Evolutionary conservation across 2,797 vertebrate species (phyloP), one percentile per base, ranked within the genome.

Genomic region (Alosa sapidissima): DNA sequence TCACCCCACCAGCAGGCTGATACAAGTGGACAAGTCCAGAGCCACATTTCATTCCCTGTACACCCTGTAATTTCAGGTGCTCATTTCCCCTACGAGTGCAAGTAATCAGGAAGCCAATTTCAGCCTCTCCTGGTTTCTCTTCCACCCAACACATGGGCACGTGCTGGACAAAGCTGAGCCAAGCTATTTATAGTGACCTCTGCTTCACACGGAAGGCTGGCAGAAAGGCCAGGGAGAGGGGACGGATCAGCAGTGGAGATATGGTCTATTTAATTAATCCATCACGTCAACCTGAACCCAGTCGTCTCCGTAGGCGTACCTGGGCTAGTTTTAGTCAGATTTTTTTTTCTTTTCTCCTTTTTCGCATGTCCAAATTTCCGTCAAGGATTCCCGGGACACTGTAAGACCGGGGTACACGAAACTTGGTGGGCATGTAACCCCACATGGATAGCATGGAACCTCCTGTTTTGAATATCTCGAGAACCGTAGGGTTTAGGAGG

Each of bases 221-320:
- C 16, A 11, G 10, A 47, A 21, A 92, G 93, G 92, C 91, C 92
- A 91, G 87, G 90, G 88, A 81, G 48, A 24, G 2, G 45, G 45
- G 55, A 82, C 85, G 87, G 90, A 92, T 92, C 88, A 87, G 88
- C 47, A 75, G 85, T 87, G 87, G 89, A 91, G 92, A 90, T 89
- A 55, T 14, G 54, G 54, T 14, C 19, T 19, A 94, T 93, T 93
- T 95, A 94, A 95, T 95, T 95, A 95, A 92, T 91, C 92, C 89
- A 91, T 93, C 72, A 78, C 72, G 72, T 93, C 91, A 91, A 89
- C 87, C 78, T 81, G 87, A 90, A 91, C 92, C 93, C 92, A 91
- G 89, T 87, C 19, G 85, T 90, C 88, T 93, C 90, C 81, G 89
- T 87, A 87, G 92, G 86, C 89, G 90, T 91, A 92, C 89, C 91